Percentiles rank a stretch among this genome's conserved stretches.
These are phyloP conservation scores for Sesamia inferens DNA, from an alignment of 2,888 invertebrate species.

Conservation along the genomic window DNA sequence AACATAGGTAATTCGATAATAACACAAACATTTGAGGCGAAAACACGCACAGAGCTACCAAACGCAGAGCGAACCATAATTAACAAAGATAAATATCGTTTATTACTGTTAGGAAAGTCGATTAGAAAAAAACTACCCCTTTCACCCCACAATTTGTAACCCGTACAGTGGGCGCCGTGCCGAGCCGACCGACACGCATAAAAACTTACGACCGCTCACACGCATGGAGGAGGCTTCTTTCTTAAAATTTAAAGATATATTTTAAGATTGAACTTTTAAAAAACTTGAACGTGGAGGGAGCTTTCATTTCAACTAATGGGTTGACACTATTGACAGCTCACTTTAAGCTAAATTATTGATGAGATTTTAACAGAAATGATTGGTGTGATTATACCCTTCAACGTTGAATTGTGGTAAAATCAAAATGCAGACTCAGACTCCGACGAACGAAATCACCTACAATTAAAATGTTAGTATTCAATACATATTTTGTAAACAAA, in stretches of 20 bases:
- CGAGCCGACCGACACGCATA: conserved; percentile 81
- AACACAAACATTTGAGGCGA: conserved; percentile 83
- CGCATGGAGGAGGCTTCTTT: conserved; percentile 73
- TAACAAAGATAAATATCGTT: conserved; percentile 90
- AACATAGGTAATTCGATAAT: conserved; percentile 88
- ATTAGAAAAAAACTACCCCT: conserved; percentile 90
- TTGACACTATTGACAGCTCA: no score
- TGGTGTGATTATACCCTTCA: no score
- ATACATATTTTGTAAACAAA: background rate
- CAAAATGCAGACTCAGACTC: no score
- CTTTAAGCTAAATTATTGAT: no score
- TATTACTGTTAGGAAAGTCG: conserved; percentile 90
- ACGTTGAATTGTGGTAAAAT: no score
- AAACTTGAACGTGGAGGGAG: background rate
- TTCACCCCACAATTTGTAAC: conserved; percentile 90
- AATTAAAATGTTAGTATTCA: background rate
- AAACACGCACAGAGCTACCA: conserved; percentile 88
- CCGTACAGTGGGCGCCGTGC: conserved; percentile 87
- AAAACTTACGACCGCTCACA: conserved; percentile 76
- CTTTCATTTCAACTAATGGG: no score
- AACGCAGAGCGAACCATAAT: conserved; percentile 88
- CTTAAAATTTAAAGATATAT: background rate
- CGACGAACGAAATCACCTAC: no score
- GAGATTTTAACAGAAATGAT: no score
- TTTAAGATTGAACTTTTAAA: background rate